A percentile compares a stretch with the other conserved stretches of the same genome.
Conservation (phyloP, 2,113 vertebrate genomes). For the Nannospalax galili region DNA sequence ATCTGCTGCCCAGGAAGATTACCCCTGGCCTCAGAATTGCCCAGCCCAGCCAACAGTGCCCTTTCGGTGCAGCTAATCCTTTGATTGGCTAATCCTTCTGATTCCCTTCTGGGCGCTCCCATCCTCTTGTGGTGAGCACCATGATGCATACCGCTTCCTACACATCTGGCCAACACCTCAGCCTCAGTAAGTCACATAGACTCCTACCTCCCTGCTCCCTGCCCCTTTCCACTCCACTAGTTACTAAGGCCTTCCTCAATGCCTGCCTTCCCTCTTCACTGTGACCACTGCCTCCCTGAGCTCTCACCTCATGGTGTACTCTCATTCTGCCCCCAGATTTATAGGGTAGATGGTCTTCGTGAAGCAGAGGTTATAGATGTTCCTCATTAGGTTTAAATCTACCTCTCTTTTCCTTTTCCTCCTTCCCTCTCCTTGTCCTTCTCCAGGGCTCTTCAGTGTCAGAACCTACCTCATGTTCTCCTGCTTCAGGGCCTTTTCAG, state of each 20-base stretch:
- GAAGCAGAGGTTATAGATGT: neutral
- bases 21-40: too few relatives aligned
- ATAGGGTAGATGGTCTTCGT: neutral
- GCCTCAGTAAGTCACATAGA: neutral
- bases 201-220: neutral
- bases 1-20: neutral
- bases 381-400: neutral
- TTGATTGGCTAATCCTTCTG: neutral
- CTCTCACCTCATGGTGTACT: neutral
- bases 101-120: neutral
- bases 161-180: neutral
- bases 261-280: neutral
- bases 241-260: neutral
- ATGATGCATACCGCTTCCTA: too few relatives aligned
- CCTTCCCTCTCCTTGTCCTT: too few relatives aligned
- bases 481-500: neutral
- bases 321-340: neutral
- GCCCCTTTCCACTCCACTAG: too few relatives aligned
- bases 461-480: neutral
- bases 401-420: fast-evolving
- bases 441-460: neutral
- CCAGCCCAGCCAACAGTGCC: neutral
- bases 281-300: too few relatives aligned
- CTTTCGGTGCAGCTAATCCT: too few relatives aligned
- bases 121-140: neutral